A percentile compares a stretch with the other conserved stretches of the same genome.
Evolutionary conservation across 92 coral and sea anemone genomes (phyloP).

Genomic region (Epizoanthus stellaris): DNA sequence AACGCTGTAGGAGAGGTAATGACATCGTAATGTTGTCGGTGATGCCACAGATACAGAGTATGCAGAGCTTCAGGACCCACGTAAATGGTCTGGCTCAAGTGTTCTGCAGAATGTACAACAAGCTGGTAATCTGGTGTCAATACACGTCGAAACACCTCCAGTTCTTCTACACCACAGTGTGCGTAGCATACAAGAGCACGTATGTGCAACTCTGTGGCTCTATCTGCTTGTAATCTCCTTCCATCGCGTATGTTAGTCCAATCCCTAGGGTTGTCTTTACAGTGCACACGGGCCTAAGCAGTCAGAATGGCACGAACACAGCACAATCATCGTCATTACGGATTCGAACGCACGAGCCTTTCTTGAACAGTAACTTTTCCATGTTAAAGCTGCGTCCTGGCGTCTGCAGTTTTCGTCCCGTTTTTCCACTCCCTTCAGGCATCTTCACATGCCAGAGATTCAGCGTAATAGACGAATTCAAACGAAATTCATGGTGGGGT

Average conservation of each 20-base stretch:
- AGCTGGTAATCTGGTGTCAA: no score
- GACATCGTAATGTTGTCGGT: no score
- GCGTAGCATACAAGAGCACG: background rate
- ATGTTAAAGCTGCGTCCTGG: background rate
- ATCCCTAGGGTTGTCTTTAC: constrained; percentile 13
- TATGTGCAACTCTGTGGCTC: constrained; percentile 6
- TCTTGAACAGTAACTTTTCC: background rate
- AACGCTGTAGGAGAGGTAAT: no score
- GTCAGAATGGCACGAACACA: constrained; percentile 22
- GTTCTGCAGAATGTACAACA: no score
- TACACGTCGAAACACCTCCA: no score
- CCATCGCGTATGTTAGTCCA: background rate
- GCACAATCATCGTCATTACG: constrained; percentile 3
- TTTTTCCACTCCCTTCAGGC: constrained; percentile 3
- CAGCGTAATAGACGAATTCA: background rate
- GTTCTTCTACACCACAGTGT: no score
- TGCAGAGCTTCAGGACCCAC: no score
- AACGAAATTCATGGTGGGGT: no score
- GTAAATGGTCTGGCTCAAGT: no score
- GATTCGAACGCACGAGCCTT: background rate
- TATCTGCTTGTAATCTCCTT: background rate
- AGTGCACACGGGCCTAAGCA: constrained; percentile 7
- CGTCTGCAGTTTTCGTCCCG: no score
- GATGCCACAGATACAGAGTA: no score
- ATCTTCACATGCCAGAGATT: constrained; percentile 25